These are phyloP conservation scores for Catostylus mosaicus DNA, from an alignment of 30 jellyfish, hydroid and myxozoan genomes.

Conservation along the genomic window DNA sequence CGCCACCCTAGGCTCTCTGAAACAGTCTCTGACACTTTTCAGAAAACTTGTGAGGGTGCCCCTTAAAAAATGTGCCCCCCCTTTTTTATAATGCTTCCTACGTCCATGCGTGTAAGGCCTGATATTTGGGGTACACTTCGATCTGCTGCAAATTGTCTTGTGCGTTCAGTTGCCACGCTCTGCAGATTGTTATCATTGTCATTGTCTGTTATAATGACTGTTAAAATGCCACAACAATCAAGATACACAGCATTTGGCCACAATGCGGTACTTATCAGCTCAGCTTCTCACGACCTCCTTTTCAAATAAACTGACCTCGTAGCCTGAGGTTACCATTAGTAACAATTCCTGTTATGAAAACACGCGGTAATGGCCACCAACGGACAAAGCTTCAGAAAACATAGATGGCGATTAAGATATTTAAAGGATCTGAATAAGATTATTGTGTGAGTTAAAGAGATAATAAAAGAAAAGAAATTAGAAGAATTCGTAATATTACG, in stretches of 20 bases:
- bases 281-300: conserved; percentile 50
- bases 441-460: not conserved
- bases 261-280: not conserved
- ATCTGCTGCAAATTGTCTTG: too few species aligned
- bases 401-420: not conserved
- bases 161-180: too few species aligned
- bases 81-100: too few species aligned
- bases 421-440: not conserved
- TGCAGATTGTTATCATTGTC: too few species aligned
- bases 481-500: not conserved
- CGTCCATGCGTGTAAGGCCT: too few species aligned
- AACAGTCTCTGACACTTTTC: too few species aligned
- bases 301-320: conserved; percentile 33
- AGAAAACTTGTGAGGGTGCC: too few species aligned
- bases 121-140: too few species aligned
- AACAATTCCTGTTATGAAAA: conserved; percentile 51
- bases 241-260: not conserved
- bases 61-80: too few species aligned
- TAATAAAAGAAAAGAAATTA: too few species aligned
- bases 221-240: not conserved
- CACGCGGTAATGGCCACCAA: conserved; percentile 25
- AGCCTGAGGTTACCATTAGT: conserved; percentile 12
- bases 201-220: too few species aligned
- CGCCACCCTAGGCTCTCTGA: too few species aligned
- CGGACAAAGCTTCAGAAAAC: not conserved